A percentile compares a stretch with the other conserved stretches of the same genome.
Conservation (phyloP, 2,797 vertebrate species). For the Chelmon rostratus region DNA sequence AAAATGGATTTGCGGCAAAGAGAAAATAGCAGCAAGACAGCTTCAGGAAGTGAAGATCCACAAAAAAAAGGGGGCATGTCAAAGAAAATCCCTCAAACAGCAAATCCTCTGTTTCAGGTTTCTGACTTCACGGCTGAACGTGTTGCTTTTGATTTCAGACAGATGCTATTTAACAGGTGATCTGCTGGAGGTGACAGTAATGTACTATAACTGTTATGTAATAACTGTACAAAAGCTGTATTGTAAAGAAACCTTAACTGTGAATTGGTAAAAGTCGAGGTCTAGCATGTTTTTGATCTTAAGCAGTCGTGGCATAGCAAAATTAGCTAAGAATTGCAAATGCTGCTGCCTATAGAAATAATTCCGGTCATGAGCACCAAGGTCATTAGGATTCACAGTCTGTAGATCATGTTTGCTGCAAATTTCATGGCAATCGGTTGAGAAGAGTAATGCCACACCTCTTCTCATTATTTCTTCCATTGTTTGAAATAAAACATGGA, state of each 20-base stretch:
- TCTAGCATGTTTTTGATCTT: background rate
- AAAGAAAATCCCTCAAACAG: background rate
- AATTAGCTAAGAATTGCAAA: too few relatives aligned
- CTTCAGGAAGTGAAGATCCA: background rate
- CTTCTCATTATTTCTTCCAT: background rate
- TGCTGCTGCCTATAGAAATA: too few relatives aligned
- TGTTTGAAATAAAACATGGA: background rate
- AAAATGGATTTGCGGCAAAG: background rate
- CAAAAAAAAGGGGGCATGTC: background rate
- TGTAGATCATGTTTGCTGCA: too few relatives aligned
- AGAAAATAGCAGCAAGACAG: background rate
- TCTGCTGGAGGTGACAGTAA: too few relatives aligned
- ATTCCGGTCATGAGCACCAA: too few relatives aligned
- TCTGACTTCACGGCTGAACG: background rate
- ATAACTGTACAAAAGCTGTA: too few relatives aligned
- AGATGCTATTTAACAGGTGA: too few relatives aligned
- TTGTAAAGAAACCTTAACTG: too few relatives aligned
- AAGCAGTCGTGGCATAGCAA: background rate
- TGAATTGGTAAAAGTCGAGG: too few relatives aligned
- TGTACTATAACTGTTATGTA: too few relatives aligned
- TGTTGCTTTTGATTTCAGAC: conserved; percentile 6
- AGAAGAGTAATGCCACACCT: background rate
- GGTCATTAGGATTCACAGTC: too few relatives aligned
- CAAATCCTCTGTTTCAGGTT: background rate
- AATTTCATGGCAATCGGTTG: background rate